A percentile compares a stretch with the other conserved stretches of the same genome.
phyloP scores from a whole-genome alignment of 2,797 vertebrate genomes.

The Lerista edwardsae region DNA sequence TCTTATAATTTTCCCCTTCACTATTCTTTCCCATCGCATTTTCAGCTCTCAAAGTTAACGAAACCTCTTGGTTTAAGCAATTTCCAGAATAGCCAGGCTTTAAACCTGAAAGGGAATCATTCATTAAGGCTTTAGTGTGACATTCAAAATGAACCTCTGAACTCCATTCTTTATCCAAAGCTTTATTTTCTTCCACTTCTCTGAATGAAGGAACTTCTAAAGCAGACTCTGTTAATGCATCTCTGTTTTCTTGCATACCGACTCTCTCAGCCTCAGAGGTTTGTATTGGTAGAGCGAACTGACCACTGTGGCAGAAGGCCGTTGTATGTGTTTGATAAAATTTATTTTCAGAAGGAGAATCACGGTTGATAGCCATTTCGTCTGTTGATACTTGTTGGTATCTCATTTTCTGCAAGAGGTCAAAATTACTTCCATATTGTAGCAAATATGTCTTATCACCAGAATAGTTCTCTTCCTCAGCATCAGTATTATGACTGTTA shows the following conservation, averaged over 20 bases:
- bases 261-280: slow-evolving; percentile 58
- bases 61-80: slow-evolving; percentile 36
- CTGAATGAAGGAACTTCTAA: slow-evolving; percentile 65
- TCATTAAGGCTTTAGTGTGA: slow-evolving; percentile 48
- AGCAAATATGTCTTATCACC: neutral
- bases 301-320: slow-evolving; percentile 28
- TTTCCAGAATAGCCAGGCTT: slow-evolving; percentile 32
- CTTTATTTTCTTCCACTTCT: slow-evolving; percentile 30
- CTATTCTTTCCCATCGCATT: slow-evolving; percentile 37
- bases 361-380: slow-evolving; percentile 16
- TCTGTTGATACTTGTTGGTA: slow-evolving; percentile 37
- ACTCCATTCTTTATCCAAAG: slow-evolving; percentile 41
- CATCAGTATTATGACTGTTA: neutral
- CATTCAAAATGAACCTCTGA: slow-evolving; percentile 47
- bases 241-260: slow-evolving; percentile 72
- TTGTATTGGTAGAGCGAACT: slow-evolving; percentile 52
- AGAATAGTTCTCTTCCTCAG: slow-evolving; percentile 45
- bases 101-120: slow-evolving; percentile 29
- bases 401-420: slow-evolving; percentile 47
- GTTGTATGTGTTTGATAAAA: neutral
- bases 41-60: slow-evolving; percentile 21
- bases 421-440: slow-evolving; percentile 16
- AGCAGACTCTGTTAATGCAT: slow-evolving; percentile 70
- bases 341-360: slow-evolving; percentile 42
- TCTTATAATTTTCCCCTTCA: slow-evolving; percentile 40